Base-by-base conservation (phyloP, 2,113 vertebrate genomes). In the Chloropsis cyanopogon region DNA sequence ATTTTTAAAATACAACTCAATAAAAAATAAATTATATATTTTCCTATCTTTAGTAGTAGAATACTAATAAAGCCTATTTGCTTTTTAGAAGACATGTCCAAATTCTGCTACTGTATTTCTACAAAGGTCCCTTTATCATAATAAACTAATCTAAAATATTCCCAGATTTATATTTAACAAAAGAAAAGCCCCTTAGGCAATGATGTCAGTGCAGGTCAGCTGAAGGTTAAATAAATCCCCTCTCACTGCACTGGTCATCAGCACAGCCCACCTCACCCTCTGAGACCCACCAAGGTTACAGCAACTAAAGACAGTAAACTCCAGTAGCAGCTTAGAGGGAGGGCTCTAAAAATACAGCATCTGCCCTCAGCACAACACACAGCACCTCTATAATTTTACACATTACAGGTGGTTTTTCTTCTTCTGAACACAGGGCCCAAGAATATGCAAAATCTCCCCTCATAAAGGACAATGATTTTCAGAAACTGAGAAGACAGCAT, bases 141-240 rank as follows among this genome's bases (percentile, higher is more conserved):
- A 91, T 60, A 76, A 95, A 82, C 46, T 77, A 82, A 96, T 84
- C 54, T 91, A 88, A 95, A 91, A 80, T 29, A 93, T 47, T 82
- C 14, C 8, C 39, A 79, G 26, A 60, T 64, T 79, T 76, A 14
- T 35, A 44, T 42, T 71, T 70, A 57, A 80, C 37, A 29, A 64
- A 88, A 95, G 78, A 80, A 91, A 93, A 93, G 68, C n/a, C 35
- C 59, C 46, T 64, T 31, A 79, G 64, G 88, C 90, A 86, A 54
- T 18, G 46, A 49, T 85, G 73, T 14, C 57, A 49, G 46, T 20
- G 11, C 78, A 63, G 54, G 75, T 57, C 81, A 95, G 92, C 71
- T 59, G 90, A 73, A 95, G 64, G 59, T 85, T 66, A 95, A 93
- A 57, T 47, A 66, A 89, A 61, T n/a, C 68, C 52, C n/a, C 35